These are phyloP conservation scores for Hippocampus kuda DNA, from an alignment of 2,797 vertebrate species.

Conservation along the genomic window DNA sequence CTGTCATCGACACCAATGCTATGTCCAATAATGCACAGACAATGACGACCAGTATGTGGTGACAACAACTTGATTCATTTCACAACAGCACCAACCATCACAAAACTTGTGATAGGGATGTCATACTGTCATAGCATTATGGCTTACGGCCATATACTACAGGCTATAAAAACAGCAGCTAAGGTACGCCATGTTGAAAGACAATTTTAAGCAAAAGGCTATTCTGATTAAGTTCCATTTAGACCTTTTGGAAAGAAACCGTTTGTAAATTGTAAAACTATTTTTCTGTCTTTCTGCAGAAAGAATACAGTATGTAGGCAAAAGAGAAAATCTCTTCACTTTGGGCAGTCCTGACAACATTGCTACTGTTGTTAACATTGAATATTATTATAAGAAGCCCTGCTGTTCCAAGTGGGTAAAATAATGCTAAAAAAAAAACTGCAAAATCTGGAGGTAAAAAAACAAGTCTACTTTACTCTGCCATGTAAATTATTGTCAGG, in stretches of 20 bases:
- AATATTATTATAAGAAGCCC: neutral
- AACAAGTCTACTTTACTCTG: slow-evolving; percentile 6
- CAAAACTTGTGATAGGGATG: too few species aligned
- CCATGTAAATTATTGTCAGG: slow-evolving; percentile 5
- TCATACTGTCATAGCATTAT: too few species aligned
- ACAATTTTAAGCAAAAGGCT: neutral
- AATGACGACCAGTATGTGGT: too few species aligned
- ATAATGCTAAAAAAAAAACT: slow-evolving; percentile 6
- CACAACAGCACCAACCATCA: too few species aligned
- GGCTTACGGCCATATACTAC: too few species aligned
- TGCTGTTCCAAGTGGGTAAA: slow-evolving; percentile 10
- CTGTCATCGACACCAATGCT: too few species aligned
- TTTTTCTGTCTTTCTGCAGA: neutral
- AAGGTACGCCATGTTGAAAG: neutral
- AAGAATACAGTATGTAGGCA: neutral
- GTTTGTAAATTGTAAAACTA: neutral
- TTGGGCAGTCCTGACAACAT: neutral
- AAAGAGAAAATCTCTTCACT: neutral
- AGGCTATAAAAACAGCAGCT: neutral
- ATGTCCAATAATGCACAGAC: too few species aligned
- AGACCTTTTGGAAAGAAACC: neutral
- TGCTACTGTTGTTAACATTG: neutral
- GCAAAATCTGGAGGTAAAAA: neutral
- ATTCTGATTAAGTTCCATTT: neutral
- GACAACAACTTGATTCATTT: too few species aligned